Conservation (phyloP, 2,113 vertebrate species). For the Dunckerocampus dactyliophorus region DNA sequence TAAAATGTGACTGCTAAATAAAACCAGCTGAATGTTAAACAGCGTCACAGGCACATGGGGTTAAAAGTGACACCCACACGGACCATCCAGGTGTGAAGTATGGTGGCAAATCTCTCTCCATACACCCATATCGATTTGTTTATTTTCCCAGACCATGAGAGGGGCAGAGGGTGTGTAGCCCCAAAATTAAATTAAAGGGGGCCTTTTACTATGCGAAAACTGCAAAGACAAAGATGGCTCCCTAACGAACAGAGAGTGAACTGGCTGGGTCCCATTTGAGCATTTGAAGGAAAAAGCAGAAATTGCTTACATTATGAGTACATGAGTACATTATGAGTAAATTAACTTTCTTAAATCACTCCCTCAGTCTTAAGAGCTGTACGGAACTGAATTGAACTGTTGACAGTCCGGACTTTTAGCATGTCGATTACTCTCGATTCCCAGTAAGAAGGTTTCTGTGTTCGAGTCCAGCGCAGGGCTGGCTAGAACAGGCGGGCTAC, state of each 20-base stretch:
- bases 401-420: no score
- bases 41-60: conserved; percentile 38
- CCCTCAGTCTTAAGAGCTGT: no score
- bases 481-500: no score
- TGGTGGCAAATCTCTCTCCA: conserved; percentile 55
- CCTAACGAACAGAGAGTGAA: conserved; percentile 8
- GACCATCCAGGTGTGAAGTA: conserved; percentile 49
- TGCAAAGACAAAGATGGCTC: conserved; percentile 55
- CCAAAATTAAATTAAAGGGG: conserved; percentile 63
- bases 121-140: conserved; percentile 45
- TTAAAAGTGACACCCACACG: conserved; percentile 57
- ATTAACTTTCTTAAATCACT: no score
- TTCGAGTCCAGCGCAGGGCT: no score
- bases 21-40: conserved; percentile 57
- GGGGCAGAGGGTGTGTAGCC: conserved; percentile 33
- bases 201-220: conserved; percentile 50
- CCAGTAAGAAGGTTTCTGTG: no score
- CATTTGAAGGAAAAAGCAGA: conserved; percentile 15
- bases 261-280: conserved; percentile 9
- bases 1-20: conserved; percentile 49
- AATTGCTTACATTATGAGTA: conserved; percentile 24
- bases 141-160: conserved; percentile 29
- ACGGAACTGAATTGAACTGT: no score
- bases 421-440: no score
- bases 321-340: neutral